Evolutionary conservation across 2,797 vertebrate genomes (phyloP).

Genomic region (Hipposideros larvatus): DNA sequence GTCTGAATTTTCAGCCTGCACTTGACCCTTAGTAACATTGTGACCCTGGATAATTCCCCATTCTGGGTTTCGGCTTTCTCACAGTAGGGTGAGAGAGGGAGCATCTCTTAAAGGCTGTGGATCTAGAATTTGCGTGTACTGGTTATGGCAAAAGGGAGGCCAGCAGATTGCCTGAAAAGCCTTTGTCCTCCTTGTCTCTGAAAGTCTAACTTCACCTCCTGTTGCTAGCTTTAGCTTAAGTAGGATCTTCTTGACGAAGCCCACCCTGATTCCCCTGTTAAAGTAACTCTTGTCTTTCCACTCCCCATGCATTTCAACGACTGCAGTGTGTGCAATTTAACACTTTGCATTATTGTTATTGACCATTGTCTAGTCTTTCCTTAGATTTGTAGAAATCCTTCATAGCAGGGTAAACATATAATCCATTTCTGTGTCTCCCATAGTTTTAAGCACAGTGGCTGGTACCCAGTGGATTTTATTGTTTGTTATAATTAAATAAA

Average conservation of each 20-base stretch:
- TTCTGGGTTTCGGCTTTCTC: background rate
- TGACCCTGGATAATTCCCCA: background rate
- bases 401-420: background rate
- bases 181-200: background rate
- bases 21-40: background rate
- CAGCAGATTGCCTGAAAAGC: background rate
- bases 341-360: background rate
- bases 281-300: background rate
- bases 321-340: background rate
- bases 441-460: background rate
- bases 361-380: background rate
- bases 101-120: background rate
- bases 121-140: background rate
- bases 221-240: background rate
- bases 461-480: background rate
- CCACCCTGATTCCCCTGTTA: background rate
- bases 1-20: conserved; percentile 43
- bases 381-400: background rate
- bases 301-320: background rate
- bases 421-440: background rate
- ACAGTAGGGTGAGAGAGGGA: background rate
- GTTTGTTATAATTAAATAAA: background rate
- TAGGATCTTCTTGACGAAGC: background rate
- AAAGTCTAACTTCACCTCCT: background rate
- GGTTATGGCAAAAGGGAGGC: background rate